These are phyloP conservation scores for Aurelia sp. DNA, from an alignment of 30 jellyfish, hydroid and myxozoan species.

Conservation along the genomic window DNA sequence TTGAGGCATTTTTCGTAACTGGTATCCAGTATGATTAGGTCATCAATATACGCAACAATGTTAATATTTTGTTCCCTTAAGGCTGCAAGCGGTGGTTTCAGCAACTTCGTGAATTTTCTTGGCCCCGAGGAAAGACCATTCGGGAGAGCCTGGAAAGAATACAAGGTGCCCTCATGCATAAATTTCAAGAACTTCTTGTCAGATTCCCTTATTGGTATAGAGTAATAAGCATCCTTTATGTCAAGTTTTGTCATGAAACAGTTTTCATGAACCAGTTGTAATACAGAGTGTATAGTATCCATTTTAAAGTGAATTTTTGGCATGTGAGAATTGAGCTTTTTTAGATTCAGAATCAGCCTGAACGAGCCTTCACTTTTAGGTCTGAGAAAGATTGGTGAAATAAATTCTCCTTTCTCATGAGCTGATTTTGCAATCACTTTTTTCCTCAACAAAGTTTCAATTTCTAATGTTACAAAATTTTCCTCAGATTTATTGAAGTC, in stretches of 20 bases:
- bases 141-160: conserved; percentile 9
- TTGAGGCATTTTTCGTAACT: not conserved
- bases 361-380: conserved; percentile 33
- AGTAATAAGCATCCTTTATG: conserved; percentile 54
- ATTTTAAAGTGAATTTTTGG: conserved; percentile 39
- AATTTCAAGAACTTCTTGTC: conserved; percentile 33
- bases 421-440: conserved; percentile 5
- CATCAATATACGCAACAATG: not conserved
- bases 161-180: not conserved
- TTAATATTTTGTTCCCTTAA: not conserved
- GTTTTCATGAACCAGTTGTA: not conserved
- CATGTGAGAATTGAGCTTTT: not conserved
- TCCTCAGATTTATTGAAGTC: no score
- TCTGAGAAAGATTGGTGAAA: conserved; percentile 39
- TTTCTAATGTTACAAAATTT: not conserved
- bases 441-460: conserved; percentile 1
- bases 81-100: conserved; percentile 17
- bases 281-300: conserved; percentile 27
- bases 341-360: conserved; percentile 28
- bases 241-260: conserved; percentile 23
- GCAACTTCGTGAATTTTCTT: conserved; percentile 14
- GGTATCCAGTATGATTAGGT: not conserved
- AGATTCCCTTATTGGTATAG: conserved; percentile 11
- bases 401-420: conserved; percentile 36
- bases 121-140: conserved; percentile 30